phyloP scores from a whole-genome alignment of 2,113 vertebrate genomes.

The Lophotis ruficrista region DNA sequence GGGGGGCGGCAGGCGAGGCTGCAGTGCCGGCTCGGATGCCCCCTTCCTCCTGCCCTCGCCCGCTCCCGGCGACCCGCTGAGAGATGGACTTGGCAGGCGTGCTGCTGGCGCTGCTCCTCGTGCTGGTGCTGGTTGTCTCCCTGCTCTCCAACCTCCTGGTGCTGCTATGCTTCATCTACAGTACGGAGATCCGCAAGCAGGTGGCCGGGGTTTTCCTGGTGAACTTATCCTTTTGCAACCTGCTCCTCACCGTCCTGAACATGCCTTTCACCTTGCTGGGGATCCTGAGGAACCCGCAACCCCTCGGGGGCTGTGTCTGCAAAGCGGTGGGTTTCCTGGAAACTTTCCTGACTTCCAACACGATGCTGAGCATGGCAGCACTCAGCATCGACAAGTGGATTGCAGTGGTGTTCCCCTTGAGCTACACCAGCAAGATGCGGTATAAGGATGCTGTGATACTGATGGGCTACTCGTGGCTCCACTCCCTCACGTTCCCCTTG shows the following conservation, averaged over 20 bases:
- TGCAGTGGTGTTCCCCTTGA: constrained; percentile 81
- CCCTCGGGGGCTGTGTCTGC: constrained; percentile 72
- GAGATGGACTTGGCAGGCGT: constrained; percentile 81
- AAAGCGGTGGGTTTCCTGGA: constrained; percentile 76
- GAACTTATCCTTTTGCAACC: constrained; percentile 82
- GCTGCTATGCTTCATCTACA: constrained; percentile 80
- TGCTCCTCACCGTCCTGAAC: constrained; percentile 78
- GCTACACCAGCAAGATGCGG: constrained; percentile 83
- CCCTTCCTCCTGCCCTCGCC: constrained; percentile 40
- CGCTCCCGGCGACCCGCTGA: constrained; percentile 58
- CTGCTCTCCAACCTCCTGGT: constrained; percentile 79
- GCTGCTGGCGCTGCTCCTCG: constrained; percentile 76
- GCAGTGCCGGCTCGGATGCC: constrained; percentile 10
- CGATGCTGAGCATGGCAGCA: constrained; percentile 82
- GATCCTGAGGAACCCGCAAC: constrained; percentile 64
- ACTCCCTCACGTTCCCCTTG: constrained; percentile 76
- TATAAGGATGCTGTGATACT: constrained; percentile 76
- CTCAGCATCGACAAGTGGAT: constrained; percentile 84
- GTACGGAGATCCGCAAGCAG: constrained; percentile 78
- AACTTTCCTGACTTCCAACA: constrained; percentile 80
- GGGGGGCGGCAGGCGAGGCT: constrained; percentile 18
- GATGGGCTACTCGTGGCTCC: constrained; percentile 79
- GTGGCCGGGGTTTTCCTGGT: constrained; percentile 79
- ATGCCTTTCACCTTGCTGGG: constrained; percentile 80
- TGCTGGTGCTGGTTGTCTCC: constrained; percentile 75